A percentile compares a stretch with the other conserved stretches of the same genome.
Conservation (phyloP, 2,113 vertebrate genomes). For the Synodontis membranacea region DNA sequence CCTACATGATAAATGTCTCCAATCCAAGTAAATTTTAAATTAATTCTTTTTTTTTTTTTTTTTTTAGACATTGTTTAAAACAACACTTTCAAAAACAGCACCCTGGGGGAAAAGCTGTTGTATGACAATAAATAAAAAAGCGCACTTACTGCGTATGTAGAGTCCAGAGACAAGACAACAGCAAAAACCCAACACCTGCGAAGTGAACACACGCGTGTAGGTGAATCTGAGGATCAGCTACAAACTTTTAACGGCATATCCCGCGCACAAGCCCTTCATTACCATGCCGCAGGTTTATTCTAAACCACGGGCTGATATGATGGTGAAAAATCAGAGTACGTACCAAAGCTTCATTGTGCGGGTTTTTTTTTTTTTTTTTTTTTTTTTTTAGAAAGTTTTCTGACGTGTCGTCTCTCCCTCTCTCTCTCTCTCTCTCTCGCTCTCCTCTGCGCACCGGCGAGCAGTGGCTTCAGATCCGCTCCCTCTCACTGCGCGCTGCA, state of each 20-base stretch:
- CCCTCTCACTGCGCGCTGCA: conserved; percentile 65
- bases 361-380: no score
- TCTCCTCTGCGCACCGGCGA: conserved; percentile 61
- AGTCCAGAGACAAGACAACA: conserved; percentile 49
- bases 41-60: background rate
- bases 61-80: no score
- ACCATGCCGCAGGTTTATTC: background rate
- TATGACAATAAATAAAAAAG: no score
- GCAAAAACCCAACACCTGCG: conserved; percentile 63
- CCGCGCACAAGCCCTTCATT: background rate
- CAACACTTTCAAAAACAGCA: background rate
- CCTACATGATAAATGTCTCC: background rate
- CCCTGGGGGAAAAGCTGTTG: no score
- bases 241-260: background rate
- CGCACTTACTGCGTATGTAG: conserved; percentile 71
- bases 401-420: conserved; percentile 40
- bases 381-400: no score
- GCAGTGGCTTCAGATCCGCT: conserved; percentile 60
- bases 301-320: background rate
- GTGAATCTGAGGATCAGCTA: background rate
- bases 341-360: conserved; percentile 70
- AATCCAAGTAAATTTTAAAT: background rate
- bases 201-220: conserved; percentile 25
- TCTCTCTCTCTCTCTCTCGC: no score
- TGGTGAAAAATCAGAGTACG: background rate